phyloP scores from a whole-genome alignment of 1,140 invertebrate species.

The Antheraea mylitta region DNA sequence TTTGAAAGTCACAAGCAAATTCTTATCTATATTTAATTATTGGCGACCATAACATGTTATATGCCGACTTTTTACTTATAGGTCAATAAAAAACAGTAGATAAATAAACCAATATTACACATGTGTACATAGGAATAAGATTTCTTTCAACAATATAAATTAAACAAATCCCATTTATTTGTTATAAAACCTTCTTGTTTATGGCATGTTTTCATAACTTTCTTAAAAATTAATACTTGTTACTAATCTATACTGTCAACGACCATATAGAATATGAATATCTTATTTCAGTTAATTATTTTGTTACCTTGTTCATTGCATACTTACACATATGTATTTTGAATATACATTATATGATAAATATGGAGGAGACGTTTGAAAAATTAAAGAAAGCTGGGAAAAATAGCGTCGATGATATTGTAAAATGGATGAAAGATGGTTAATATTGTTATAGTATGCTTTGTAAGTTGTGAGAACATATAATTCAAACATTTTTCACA shows the following conservation, averaged over 20 bases:
- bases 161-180: too few species aligned
- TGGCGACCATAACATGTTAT: too few species aligned
- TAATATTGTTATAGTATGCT: slow-evolving; percentile 17
- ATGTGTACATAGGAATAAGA: too few species aligned
- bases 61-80: too few species aligned
- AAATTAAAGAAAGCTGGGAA: slow-evolving; percentile 38
- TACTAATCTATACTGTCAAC: neutral
- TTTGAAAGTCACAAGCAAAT: too few species aligned
- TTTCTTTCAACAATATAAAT: too few species aligned
- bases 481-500: neutral
- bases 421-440: slow-evolving; percentile 55
- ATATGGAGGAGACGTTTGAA: slow-evolving; percentile 45
- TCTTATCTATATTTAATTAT: too few species aligned
- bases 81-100: too few species aligned
- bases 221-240: too few species aligned
- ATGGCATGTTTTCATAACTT: too few species aligned
- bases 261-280: neutral
- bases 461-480: neutral
- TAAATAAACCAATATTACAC: too few species aligned
- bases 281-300: neutral
- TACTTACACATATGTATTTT: neutral
- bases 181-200: too few species aligned
- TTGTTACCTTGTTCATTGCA: neutral
- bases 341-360: neutral
- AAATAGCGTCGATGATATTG: slow-evolving; percentile 38